A percentile compares a stretch with the other conserved stretches of the same genome.
Conservation (phyloP, 2,113 vertebrate species). For the Lepidothrix coronata region DNA sequence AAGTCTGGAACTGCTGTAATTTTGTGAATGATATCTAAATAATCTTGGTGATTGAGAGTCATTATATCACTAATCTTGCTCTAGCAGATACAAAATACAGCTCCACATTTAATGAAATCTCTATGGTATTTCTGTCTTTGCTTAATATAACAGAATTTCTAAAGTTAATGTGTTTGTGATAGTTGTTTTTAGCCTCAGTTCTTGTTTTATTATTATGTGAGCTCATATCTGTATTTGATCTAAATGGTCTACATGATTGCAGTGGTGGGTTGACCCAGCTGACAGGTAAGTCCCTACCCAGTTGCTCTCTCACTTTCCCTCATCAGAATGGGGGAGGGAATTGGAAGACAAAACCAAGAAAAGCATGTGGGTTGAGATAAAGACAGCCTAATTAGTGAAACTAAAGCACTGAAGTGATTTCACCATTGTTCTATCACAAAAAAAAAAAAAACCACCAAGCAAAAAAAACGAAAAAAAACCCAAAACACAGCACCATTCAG, state of each 20-base stretch:
- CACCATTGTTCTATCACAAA: neutral
- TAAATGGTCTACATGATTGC: neutral
- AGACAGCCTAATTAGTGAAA: neutral
- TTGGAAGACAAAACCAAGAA: neutral
- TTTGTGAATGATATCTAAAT: conserved; percentile 32
- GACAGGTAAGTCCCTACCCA: neutral
- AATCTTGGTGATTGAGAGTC: neutral
- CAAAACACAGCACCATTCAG: neutral
- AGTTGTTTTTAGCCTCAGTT: neutral
- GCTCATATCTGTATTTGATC: neutral
- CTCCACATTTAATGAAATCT: neutral
- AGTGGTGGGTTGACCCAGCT: neutral
- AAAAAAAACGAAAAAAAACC: neutral
- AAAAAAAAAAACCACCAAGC: neutral
- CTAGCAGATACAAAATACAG: conserved; percentile 9
- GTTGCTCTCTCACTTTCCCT: neutral
- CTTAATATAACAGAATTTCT: neutral
- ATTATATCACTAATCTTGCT: neutral
- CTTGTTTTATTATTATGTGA: neutral
- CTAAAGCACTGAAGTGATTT: neutral
- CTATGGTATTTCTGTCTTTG: neutral
- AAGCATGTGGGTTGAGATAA: neutral
- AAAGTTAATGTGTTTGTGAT: neutral
- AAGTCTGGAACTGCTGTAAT: neutral
- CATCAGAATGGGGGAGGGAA: neutral